Percentiles rank a stretch among this genome's conserved stretches.
These are phyloP conservation scores for Eufriesea mexicana DNA, from an alignment of 1,140 invertebrate genomes.

Conservation along the genomic window DNA sequence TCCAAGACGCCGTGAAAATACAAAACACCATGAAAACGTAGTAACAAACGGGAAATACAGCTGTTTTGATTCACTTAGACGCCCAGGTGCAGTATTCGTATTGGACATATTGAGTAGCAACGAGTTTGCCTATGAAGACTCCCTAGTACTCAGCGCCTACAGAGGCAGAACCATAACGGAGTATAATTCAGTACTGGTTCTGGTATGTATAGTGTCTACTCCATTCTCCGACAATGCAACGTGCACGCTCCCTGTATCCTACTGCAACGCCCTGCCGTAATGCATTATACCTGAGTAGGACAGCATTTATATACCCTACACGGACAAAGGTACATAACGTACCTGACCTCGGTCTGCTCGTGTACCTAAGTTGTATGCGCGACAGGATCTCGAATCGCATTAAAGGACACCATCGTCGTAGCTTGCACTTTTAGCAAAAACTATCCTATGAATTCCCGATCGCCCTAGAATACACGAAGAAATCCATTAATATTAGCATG, in stretches of 20 bases:
- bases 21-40: too few species aligned
- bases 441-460: background rate
- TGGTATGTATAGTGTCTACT: slow-evolving; percentile 76
- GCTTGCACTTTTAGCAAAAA: background rate
- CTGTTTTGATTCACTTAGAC: slow-evolving; percentile 69
- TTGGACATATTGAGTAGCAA: slow-evolving; percentile 74
- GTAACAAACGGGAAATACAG: slow-evolving; percentile 1
- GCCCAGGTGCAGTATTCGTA: slow-evolving; percentile 60
- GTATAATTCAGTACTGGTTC: slow-evolving; percentile 77
- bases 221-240: slow-evolving; percentile 70
- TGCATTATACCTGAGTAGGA: slow-evolving; percentile 72
- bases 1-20: background rate
- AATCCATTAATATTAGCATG: background rate
- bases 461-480: background rate
- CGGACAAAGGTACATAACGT: slow-evolving; percentile 58
- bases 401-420: slow-evolving; percentile 42
- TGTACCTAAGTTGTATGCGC: slow-evolving; percentile 16
- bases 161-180: slow-evolving; percentile 76
- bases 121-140: slow-evolving; percentile 63
- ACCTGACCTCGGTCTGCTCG: slow-evolving; percentile 45
- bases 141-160: slow-evolving; percentile 71
- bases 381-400: slow-evolving; percentile 64
- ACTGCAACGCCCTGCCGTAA: slow-evolving; percentile 66
- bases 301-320: slow-evolving; percentile 62
- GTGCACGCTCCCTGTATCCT: slow-evolving; percentile 67